Evolutionary conservation across 2,888 invertebrate species (phyloP), one percentile per base, ranked within the genome.

Genomic region (Hecatera dysodea): DNA sequence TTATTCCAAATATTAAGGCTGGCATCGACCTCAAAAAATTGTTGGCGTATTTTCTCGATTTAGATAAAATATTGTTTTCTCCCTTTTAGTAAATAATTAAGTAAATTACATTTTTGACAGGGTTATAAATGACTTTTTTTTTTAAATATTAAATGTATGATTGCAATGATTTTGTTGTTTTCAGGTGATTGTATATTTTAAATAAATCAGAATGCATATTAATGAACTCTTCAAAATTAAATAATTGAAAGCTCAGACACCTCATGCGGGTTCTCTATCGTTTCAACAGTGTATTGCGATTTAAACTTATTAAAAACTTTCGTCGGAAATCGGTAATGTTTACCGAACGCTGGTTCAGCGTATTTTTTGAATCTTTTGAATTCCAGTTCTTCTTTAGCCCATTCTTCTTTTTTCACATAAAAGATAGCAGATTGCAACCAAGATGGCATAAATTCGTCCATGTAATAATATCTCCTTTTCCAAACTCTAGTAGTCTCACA

Each of bases 381-480:
- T 44, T 93, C 90, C 2, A 67, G 53, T 57, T 88, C 86, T 78
- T 94, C 94, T 67, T 89, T 81, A 11, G 83, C 83, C 94, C 94
- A 94, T 48, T 92, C 91, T 0, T 85, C 82, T 64, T 89, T 72
- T 7, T 86, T 80, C 3, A 94, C 89, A 62, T 82, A 93, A 2
- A 90, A 88, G 1, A 94, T 77, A 0, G 88, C 2, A 0, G 78
- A 64, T 53, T 86, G 82, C 66, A 93, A 24, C 93, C 93, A 93
- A 12, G 86, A 67, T 1, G 94, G 94, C 17, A 94, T 56, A 68
- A 93, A 91, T 59, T 90, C 90, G 55, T 93, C 92, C 90, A 91
- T 91, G 75, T 91, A 93, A 75, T 88, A 90, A 68, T 91, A 94
- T 5, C 94, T 85, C 42, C 90, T 87, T 19, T 79, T 82, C 93